Base-by-base conservation (phyloP, 2,888 invertebrate genomes). In the Eledona agricola region DNA sequence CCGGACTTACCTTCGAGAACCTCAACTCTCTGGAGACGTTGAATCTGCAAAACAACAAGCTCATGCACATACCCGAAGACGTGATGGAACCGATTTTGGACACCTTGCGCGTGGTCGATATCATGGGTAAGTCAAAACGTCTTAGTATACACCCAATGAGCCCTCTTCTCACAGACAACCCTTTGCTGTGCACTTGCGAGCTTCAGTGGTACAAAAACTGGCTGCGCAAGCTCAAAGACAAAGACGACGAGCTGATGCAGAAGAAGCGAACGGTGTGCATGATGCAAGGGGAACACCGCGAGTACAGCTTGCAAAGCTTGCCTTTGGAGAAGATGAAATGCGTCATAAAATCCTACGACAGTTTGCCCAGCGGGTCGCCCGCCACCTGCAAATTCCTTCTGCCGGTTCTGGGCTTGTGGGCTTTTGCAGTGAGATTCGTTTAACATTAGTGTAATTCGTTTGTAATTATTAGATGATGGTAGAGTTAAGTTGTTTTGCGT, bases 71-170 rank as follows among this genome's bases (percentile, higher is more conserved):
- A 61, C 85, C 90, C 0, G 91, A 92, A 70, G 93, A 93, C 71
- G 88, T 93, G 34, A 93, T 92, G 85, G 92, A 93, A 71, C 90
- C 90, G 7, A 85, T 94, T 54, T 83, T 93, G 64, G 93, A 94
- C 72, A 93, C 93, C 0, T 80, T 94, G 5, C 82, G 89, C 63
- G 88, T 91, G 54, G 87, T 94, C 60, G 94, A 94, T 76, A 88
- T 94, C 59, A 93, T 90, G 82, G 93, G 94, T 93, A 79, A 79
- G 78, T 65, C 4, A 26, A 26, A 26, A 26, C 5, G 7, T n/a
- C n/a, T n/a, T n/a, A n/a, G n/a, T n/a, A n/a, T n/a, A n/a, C n/a
- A n/a, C n/a, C n/a, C n/a, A n/a, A n/a, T 29, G 2, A 15, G 4
- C 15, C 3, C 4, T 29, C 3, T 55, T 55, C 23, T 72, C 64